phyloP scores from a whole-genome alignment of 1,140 invertebrate species.

The Semibalanus balanoides region DNA sequence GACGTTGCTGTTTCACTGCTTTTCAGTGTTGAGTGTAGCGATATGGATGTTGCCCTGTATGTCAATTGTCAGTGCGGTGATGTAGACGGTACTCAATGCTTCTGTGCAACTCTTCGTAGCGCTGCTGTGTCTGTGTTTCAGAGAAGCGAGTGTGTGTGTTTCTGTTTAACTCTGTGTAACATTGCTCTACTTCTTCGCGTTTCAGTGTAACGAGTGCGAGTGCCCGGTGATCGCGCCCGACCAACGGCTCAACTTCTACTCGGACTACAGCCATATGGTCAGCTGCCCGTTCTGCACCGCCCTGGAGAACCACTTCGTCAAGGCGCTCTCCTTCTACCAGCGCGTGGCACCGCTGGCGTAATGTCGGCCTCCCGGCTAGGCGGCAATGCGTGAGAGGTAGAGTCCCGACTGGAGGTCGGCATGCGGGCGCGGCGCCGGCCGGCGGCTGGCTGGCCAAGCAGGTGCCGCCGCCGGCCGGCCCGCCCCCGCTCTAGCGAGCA shows the following conservation, averaged over 20 bases:
- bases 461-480: no score
- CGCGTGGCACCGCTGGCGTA: not conserved
- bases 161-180: no score
- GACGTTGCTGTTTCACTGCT: no score
- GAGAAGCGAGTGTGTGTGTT: no score
- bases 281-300: slow-evolving; percentile 79
- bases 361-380: not conserved
- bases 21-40: no score
- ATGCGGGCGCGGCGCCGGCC: no score
- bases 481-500: not conserved
- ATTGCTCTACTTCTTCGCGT: no score
- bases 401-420: not conserved
- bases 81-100: no score
- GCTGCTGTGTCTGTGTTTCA: no score
- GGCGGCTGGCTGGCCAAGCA: not conserved
- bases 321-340: slow-evolving; percentile 45
- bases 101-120: no score
- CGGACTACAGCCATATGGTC: slow-evolving; percentile 83
- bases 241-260: slow-evolving; percentile 80
- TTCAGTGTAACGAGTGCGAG: slow-evolving; percentile 76
- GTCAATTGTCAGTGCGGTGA: no score
- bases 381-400: not conserved
- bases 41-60: no score
- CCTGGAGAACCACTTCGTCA: slow-evolving; percentile 86
- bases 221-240: slow-evolving; percentile 69